Evolutionary conservation across 2,113 vertebrate genomes (phyloP), one percentile per base, ranked within the genome.

Genomic region (Cathartes aura): DNA sequence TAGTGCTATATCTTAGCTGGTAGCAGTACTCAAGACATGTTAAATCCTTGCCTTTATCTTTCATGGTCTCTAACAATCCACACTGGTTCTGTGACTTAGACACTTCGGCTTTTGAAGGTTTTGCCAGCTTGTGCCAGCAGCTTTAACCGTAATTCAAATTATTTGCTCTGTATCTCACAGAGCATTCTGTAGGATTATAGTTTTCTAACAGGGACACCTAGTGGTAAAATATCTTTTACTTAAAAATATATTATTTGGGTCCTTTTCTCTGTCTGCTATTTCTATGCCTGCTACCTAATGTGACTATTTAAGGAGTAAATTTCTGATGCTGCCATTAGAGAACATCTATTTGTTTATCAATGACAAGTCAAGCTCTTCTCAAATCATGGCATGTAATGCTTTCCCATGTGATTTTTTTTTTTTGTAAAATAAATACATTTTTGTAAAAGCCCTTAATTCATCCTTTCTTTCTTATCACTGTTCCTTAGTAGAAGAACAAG

Each of bases 131-230:
- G 14, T 84, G 42, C 43, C 40, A 34, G 43, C 34, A 74, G 38
- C 43, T 93, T 85, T 59, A 87, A 21, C 18, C 16, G 26, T n/a
- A 63, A 70, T 68, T 74, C 36, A 48, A 2, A 50, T 45, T 4
- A 52, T 79, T 89, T 94, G 43, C 14, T 18, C 47, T 8, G 4
- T 52, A 42, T 74, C 60, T 72, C 11, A 6, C 15, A 14, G 12
- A 43, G 22, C 23, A 20, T 58, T 93, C 12, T 55, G 60, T 30
- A 48, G 23, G 68, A 52, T 79, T 82, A 42, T 1, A 26, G 43
- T 90, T 95, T 94, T 88, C 66, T 68, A 68, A 43, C 34, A 80
- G 76, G 36, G 97, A 91, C 93, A 90, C 45, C 92, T 95, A 88
- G 87, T 93, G 90, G 92, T 73, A 84, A 82, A 90, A 56, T 64